phyloP scores from a whole-genome alignment of 2,113 vertebrate genomes.

The Malurus cyaneus region DNA sequence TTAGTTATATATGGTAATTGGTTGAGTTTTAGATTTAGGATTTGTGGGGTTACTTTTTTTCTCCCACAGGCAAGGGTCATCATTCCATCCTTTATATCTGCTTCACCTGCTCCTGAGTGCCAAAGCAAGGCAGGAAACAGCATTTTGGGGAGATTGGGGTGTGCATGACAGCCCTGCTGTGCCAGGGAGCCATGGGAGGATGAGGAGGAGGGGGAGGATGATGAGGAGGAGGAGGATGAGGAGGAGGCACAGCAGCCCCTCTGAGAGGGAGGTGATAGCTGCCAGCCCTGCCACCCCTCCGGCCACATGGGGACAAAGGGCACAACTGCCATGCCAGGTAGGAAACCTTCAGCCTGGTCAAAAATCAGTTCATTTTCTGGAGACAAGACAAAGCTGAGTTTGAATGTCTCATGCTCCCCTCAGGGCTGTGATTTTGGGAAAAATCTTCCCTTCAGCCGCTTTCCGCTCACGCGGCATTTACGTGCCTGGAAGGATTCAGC shows the following conservation, averaged over 20 bases:
- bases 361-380: background rate
- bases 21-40: no score
- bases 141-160: background rate
- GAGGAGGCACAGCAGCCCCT: background rate
- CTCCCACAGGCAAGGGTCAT: background rate
- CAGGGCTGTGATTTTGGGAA: background rate
- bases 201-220: background rate
- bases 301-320: background rate
- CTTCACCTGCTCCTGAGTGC: background rate
- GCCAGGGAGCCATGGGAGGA: background rate
- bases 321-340: background rate
- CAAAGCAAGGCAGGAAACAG: background rate
- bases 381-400: background rate
- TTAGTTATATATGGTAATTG: no score
- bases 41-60: no score
- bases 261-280: background rate
- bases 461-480: background rate
- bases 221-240: background rate
- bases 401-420: background rate
- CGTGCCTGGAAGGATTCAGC: background rate
- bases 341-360: background rate
- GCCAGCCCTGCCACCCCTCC: background rate
- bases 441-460: background rate
- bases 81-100: background rate
- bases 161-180: background rate